Percentiles rank a stretch among this genome's conserved stretches.
Evolutionary conservation across 1,140 invertebrate species (phyloP).

Genomic region (Dolichoris vasculosae): DNA sequence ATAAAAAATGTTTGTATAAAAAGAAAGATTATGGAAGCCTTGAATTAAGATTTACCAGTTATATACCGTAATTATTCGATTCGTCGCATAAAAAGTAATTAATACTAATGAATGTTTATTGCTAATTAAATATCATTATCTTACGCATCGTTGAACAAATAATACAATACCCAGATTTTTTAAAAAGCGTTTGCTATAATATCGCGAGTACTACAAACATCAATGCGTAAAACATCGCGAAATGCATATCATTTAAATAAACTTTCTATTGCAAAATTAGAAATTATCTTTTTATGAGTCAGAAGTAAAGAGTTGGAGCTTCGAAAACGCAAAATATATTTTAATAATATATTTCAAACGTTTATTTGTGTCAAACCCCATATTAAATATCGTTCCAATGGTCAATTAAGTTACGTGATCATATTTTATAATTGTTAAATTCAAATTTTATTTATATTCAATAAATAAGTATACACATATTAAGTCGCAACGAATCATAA

Average conservation of each 20-base stretch:
- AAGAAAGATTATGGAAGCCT: background rate
- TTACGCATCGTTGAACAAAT: background rate
- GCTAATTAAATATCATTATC: slow-evolving; percentile 6
- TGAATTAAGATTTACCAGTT: background rate
- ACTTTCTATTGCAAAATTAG: background rate
- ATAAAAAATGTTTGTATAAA: background rate
- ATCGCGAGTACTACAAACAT: background rate
- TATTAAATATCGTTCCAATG: background rate
- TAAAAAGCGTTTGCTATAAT: background rate
- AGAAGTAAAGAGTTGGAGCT: background rate
- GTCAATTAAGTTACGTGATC: too few species aligned
- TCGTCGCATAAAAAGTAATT: background rate
- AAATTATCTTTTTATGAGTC: background rate
- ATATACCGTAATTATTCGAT: background rate
- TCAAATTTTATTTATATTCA: background rate
- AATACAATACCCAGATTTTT: background rate
- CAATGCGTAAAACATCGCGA: background rate
- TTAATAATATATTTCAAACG: background rate
- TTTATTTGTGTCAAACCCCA: background rate
- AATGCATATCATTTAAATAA: background rate
- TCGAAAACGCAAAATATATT: background rate
- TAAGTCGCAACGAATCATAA: background rate
- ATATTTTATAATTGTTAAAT: too few species aligned
- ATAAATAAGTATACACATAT: background rate
- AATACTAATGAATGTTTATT: background rate